Evolutionary conservation across 1,140 invertebrate genomes (phyloP).

Genomic region (Bradynema listronoti): DNA sequence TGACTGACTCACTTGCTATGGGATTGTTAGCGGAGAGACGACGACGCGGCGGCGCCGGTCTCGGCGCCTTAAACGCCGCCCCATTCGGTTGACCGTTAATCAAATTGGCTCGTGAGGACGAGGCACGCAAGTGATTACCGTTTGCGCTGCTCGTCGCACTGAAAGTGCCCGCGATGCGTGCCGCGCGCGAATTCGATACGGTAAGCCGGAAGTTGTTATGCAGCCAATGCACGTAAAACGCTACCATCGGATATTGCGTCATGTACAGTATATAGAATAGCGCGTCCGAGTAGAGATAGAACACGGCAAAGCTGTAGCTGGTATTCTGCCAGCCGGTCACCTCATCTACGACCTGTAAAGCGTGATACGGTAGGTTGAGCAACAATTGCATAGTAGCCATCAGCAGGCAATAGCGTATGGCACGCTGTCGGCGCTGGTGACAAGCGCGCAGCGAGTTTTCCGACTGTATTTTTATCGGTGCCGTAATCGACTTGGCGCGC

Average conservation of each 20-base stretch:
- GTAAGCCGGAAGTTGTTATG: conserved; percentile 28
- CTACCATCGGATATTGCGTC: conserved; percentile 28
- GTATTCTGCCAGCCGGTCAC: conserved; percentile 18
- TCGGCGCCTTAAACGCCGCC: too few species aligned
- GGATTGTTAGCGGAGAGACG: too few species aligned
- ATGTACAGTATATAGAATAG: conserved; percentile 32
- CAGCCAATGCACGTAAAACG: conserved; percentile 28
- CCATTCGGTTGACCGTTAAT: too few species aligned
- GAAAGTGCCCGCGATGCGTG: too few species aligned
- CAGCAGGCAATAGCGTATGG: conserved; percentile 23
- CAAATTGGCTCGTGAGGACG: too few species aligned
- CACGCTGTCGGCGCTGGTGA: conserved; percentile 19
- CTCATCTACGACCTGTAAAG: conserved; percentile 33
- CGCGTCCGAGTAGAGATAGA: conserved; percentile 23
- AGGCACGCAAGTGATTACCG: too few species aligned
- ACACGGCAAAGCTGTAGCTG: conserved; percentile 20
- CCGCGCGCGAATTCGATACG: too few species aligned
- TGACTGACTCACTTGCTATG: too few species aligned
- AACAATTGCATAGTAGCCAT: conserved; percentile 29
- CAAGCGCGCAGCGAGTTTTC: conserved; percentile 17
- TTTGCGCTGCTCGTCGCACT: too few species aligned
- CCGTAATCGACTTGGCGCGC: conserved; percentile 8
- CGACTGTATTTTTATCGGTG: conserved; percentile 31
- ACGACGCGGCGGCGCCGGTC: too few species aligned
- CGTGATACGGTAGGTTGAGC: conserved; percentile 24